Conservation (phyloP, 2,888 invertebrate species). For the Acanthacorydalis orientalis region DNA sequence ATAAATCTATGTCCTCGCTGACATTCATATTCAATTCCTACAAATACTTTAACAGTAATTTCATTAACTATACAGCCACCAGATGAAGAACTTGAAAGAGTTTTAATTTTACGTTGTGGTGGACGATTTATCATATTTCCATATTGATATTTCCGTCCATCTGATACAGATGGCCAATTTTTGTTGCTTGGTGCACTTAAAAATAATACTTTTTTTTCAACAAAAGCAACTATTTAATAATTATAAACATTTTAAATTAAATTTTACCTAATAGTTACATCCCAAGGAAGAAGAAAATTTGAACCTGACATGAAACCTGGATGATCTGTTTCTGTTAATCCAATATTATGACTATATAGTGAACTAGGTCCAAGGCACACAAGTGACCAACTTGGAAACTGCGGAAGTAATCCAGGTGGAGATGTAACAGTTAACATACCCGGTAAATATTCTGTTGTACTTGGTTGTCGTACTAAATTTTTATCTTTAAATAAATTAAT, state of each 20-base stretch:
- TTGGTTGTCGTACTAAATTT: conserved; percentile 46
- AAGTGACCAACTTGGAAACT: conserved; percentile 81
- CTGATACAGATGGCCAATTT: conserved; percentile 7
- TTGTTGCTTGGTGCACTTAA: conserved; percentile 5
- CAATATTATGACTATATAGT: conserved; percentile 75
- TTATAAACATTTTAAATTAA: background rate
- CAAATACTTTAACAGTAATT: conserved; percentile 74
- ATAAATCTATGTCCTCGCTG: conserved; percentile 93
- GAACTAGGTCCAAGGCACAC: conserved; percentile 80
- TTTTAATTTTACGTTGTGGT: conserved; percentile 4
- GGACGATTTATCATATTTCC: background rate
- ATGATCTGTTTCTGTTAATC: conserved; percentile 67
- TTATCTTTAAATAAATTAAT: conserved; percentile 31
- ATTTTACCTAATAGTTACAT: conserved; percentile 43
- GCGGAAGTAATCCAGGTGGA: conserved; percentile 60
- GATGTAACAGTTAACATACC: conserved; percentile 76
- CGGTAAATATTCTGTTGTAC: conserved; percentile 79
- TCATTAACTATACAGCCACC: conserved; percentile 29
- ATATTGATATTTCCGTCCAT: conserved; percentile 5
- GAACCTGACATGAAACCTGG: conserved; percentile 81
- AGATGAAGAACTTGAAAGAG: conserved; percentile 1
- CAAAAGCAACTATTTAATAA: background rate
- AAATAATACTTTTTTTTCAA: background rate
- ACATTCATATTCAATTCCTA: conserved; percentile 96
- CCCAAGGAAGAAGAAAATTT: conserved; percentile 88